Conservation (phyloP, 1,140 invertebrate genomes). For the Drosophila malerkotliana region DNA sequence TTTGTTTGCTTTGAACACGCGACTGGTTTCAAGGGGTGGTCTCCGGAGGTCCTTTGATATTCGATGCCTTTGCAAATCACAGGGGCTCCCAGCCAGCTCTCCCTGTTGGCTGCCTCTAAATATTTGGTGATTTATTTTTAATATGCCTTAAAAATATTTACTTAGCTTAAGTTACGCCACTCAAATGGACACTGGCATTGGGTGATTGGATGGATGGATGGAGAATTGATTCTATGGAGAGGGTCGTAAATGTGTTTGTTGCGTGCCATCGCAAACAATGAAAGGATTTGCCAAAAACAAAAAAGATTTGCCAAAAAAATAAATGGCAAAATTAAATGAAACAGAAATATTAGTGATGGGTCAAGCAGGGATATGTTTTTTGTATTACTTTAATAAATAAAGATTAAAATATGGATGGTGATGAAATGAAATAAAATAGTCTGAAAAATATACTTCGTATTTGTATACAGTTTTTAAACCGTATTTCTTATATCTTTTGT, state of each 20-base stretch:
- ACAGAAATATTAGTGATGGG: conserved; percentile 13
- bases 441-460: too few species aligned
- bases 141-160: conserved; percentile 79
- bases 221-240: conserved; percentile 7
- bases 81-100: conserved; percentile 4
- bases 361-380: not conserved
- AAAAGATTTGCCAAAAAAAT: conserved; percentile 37
- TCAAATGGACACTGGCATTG: conserved; percentile 6
- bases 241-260: conserved; percentile 53
- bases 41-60: conserved; percentile 21
- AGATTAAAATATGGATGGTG: not conserved
- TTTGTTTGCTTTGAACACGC: conserved; percentile 65
- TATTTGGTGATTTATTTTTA: conserved; percentile 79
- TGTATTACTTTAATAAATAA: not conserved
- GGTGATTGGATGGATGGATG: conserved; percentile 5
- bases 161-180: conserved; percentile 62
- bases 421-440: not conserved
- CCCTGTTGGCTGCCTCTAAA: conserved; percentile 55
- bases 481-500: too few species aligned
- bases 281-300: conserved; percentile 76
- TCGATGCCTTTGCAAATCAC: conserved; percentile 53
- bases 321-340: conserved; percentile 34
- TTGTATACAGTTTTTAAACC: too few species aligned
- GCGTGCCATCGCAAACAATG: conserved; percentile 76
- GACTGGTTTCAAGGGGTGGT: conserved; percentile 9